Evolutionary conservation across 2,797 vertebrate species (phyloP).

Genomic region (Xiphophorus birchmanni): DNA sequence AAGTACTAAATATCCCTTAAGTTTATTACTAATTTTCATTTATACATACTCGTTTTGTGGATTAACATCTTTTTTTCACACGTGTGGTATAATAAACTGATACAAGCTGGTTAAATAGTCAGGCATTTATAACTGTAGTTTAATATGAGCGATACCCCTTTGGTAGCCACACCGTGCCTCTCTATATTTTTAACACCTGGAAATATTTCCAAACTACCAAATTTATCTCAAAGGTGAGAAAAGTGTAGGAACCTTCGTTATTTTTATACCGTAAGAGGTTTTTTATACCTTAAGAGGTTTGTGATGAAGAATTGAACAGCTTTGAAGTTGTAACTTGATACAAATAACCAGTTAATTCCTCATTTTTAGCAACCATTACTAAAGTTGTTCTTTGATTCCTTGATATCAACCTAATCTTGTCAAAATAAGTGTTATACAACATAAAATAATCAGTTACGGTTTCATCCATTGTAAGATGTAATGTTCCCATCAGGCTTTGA

Average conservation of each 20-base stretch:
- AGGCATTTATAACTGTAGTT: neutral
- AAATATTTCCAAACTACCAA: neutral
- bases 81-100: neutral
- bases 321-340: neutral
- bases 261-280: neutral
- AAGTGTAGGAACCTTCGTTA: neutral
- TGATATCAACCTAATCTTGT: neutral
- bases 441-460: neutral
- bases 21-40: neutral
- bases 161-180: neutral
- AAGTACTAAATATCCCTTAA: neutral
- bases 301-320: neutral
- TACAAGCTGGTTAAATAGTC: neutral
- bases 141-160: neutral
- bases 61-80: neutral
- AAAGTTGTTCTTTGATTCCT: neutral
- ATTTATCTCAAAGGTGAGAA: neutral
- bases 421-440: neutral
- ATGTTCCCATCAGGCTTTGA: slow-evolving; percentile 19
- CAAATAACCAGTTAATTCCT: neutral
- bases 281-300: neutral
- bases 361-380: neutral
- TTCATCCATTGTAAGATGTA: neutral
- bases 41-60: neutral
- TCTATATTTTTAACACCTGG: neutral